Base-by-base conservation (phyloP, 2,113 vertebrate species). In the Cryptomyrus ogoouensis region DNA sequence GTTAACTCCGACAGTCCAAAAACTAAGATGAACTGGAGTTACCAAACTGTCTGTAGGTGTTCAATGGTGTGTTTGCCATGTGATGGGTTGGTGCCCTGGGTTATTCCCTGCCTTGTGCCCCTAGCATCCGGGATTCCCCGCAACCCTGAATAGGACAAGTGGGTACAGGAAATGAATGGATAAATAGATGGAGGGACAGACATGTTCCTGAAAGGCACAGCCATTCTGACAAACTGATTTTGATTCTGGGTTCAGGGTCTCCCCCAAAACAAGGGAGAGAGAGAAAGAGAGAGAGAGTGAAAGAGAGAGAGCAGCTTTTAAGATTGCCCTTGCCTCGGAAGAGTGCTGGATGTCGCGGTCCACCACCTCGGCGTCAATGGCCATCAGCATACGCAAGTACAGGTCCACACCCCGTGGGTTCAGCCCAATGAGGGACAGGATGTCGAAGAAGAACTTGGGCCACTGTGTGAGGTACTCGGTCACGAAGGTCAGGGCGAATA, bases 391-490 rank as follows among this genome's bases (percentile, higher is more conserved):
- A 91, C 98, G 95, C 91, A 99, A 96, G 93, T 99, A 99, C 92
- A 99, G 92, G 94, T 99, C 98, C 31, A 99, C 96, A 0, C 98
- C 98, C 52, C 96, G 95, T 0, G 98, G 97, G 93, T 97, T 98
- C 90, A 98, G 96, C 42, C 98, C 97, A 91, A 99, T 97, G 92
- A 99, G 96, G 24, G 97, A 96, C 15, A 99, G 95, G 92, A 99
- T 94, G 93, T 99, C 98, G 90, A 98, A 99, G 95, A 99, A 99
- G 95, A 98, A 99, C 94, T 99, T 99, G 94, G 98, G 98, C 98
- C 98, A 99, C 92, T 97, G 96, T 13, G 97, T 98, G 90, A 98
- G 96, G 94, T 98, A 99, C 42, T 99, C 98, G 91, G 97, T 97
- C 92, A 99, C 94, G 92, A 99, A 99, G 89, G 97, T 97, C 93